Conservation (phyloP, 2,888 invertebrate genomes). For the Elysia crispata region DNA sequence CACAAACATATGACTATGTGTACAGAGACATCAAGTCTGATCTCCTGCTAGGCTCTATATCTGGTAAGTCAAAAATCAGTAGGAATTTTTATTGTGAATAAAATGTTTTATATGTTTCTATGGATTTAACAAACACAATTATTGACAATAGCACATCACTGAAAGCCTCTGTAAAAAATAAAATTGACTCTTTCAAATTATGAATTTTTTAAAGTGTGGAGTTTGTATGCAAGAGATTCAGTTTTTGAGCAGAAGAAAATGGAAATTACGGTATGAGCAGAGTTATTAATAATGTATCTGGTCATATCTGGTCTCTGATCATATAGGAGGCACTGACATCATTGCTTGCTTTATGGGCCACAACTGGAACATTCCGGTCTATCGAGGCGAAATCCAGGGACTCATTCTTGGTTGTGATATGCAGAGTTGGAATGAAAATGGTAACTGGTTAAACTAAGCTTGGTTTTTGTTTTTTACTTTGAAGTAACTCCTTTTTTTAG, state of each 20-base stretch:
- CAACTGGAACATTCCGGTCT: slow-evolving; percentile 79
- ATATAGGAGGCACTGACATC: slow-evolving; percentile 81
- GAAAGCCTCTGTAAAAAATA: no score
- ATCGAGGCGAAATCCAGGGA: slow-evolving; percentile 81
- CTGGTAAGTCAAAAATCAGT: slow-evolving; percentile 72
- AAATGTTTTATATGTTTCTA: no score
- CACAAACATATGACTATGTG: slow-evolving; percentile 80
- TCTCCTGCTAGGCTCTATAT: slow-evolving; percentile 79
- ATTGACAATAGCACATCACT: no score
- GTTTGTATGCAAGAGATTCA: no score
- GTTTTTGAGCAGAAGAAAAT: no score
- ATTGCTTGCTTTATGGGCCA: slow-evolving; percentile 81
- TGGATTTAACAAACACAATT: no score
- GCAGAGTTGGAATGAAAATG: slow-evolving; percentile 78
- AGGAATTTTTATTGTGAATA: no score
- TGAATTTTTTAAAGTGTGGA: no score
- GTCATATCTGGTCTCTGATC: slow-evolving; percentile 45
- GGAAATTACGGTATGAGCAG: no score
- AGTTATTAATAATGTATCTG: no score
- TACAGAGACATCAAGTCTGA: slow-evolving; percentile 79
- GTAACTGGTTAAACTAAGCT: slow-evolving; percentile 59
- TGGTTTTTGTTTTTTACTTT: no score
- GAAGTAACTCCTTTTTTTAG: background rate
- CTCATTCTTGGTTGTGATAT: slow-evolving; percentile 80
- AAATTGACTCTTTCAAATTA: no score